Evolutionary conservation across 2,888 invertebrate genomes (phyloP).

Genomic region (Himalopsyche japonica): DNA sequence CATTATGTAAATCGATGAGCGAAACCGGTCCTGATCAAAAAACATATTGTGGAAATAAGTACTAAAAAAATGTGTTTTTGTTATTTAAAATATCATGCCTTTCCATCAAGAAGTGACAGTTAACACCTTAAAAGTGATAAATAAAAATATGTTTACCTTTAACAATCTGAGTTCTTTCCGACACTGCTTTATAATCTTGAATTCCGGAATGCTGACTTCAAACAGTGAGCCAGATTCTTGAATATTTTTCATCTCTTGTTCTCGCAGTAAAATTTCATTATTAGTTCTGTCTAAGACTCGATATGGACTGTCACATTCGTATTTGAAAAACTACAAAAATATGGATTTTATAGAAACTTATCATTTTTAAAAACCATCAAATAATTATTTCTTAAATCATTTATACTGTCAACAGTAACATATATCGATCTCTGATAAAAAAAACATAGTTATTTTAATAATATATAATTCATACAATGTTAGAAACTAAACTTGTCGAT

Average conservation of each 20-base stretch:
- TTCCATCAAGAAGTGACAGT: too few species aligned
- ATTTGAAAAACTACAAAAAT: conserved; percentile 66
- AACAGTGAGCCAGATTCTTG: conserved; percentile 90
- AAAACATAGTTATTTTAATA: too few species aligned
- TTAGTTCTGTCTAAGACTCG: conserved; percentile 77
- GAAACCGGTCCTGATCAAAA: too few species aligned
- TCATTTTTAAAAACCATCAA: neutral
- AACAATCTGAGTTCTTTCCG: conserved; percentile 86
- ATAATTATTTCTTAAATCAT: neutral
- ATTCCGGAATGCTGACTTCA: conserved; percentile 94
- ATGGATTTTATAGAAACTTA: too few species aligned
- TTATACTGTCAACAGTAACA: neutral
- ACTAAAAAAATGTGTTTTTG: too few species aligned
- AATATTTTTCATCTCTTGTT: conserved; percentile 83
- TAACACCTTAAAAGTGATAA: too few species aligned
- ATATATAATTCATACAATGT: too few species aligned
- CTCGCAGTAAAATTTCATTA: conserved; percentile 75
- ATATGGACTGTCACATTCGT: conserved; percentile 75
- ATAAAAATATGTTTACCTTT: conserved; percentile 61
- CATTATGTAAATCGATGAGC: too few species aligned
- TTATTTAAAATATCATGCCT: too few species aligned
- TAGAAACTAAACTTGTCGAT: too few species aligned
- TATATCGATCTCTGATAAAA: too few species aligned
- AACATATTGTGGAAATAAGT: too few species aligned
- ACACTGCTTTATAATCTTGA: conserved; percentile 89